Percentiles rank a stretch among this genome's conserved stretches.
phyloP scores from a whole-genome alignment of 2,888 invertebrate genomes.

The Xylocampa areola region DNA sequence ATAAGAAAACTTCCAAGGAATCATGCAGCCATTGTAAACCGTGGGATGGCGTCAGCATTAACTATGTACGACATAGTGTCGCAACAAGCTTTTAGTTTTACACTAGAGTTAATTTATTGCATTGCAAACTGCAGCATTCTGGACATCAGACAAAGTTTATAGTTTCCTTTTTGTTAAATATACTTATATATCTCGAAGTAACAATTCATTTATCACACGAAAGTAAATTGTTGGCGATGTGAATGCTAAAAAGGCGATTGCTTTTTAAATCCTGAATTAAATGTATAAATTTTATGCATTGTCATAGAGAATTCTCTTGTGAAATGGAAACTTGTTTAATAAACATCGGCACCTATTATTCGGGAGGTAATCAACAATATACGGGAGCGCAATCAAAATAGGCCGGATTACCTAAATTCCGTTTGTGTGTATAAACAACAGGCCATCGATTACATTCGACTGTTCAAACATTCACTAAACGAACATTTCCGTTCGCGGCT shows the following conservation, averaged over 20 bases:
- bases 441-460: conserved; percentile 27
- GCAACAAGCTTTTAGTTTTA: conserved; percentile 42
- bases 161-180: conserved; percentile 46
- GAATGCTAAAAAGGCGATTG: no score
- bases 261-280: no score
- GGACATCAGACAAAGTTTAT: conserved; percentile 53
- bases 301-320: no score
- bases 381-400: conserved; percentile 27
- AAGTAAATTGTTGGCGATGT: no score
- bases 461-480: conserved; percentile 25
- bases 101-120: conserved; percentile 57
- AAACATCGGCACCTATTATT: conserved; percentile 1
- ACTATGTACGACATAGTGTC: conserved; percentile 30
- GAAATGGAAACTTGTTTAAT: not conserved
- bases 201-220: conserved; percentile 31
- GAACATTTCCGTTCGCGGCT: conserved; percentile 13
- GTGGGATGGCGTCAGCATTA: conserved; percentile 17
- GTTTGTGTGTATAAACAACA: conserved; percentile 34
- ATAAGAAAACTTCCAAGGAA: conserved; percentile 36
- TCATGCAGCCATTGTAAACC: conserved; percentile 31
- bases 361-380: conserved; percentile 13
- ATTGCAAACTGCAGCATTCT: conserved; percentile 53
- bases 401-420: conserved; percentile 36
- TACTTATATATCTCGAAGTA: conserved; percentile 37
- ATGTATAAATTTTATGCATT: no score